Evolutionary conservation across 2,888 invertebrate species (phyloP), one percentile per base, ranked within the genome.

Genomic region (Yponomeuta cagnagella): DNA sequence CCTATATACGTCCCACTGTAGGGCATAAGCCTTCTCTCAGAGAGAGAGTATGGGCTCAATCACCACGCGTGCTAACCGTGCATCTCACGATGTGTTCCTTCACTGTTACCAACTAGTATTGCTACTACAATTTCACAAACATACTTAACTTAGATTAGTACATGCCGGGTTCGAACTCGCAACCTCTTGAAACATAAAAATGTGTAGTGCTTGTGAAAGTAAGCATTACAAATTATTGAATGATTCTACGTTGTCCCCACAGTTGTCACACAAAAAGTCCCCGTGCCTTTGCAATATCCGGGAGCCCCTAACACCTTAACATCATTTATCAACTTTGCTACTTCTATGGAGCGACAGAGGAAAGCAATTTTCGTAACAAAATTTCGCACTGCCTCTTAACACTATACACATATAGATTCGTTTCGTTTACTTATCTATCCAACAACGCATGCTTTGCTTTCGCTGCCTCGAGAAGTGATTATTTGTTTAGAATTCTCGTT

Each of bases 281-380:
- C 52, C 15, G 15, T 52, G 15, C 52, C 52, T 58, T 15, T 15
- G 52, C 15, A 58, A 58, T 58, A 58, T 58, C 52, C 52, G 52
- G 52, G 52, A 58, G 52, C 52, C 52, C 15, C 52, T 43, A 58
- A 15, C 52, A 58, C 52, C 52, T 58, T 58, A 58, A 58, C 52
- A 15, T 58, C 52, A 58, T 58, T 58, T 58, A 58, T 15, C 52
- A 58, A 58, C 52, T 58, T 58, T 58, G 52, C 52, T 58, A 58
- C 52, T 58, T 58, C 52, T 58, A 58, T 58, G 52, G 52, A 12
- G 52, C 52, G 52, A 58, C 52, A 58, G 52, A 58, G 15, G 52
- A 58, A 58, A 58, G 52, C 52, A 58, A 58, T 58, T 58, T 58
- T 58, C 52, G 15, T 58, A 58, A 58, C 52, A 58, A 58, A 58